Evolutionary conservation across 23 tunicate genomes (phyloP).

Genomic region (Ciona savignyi): DNA sequence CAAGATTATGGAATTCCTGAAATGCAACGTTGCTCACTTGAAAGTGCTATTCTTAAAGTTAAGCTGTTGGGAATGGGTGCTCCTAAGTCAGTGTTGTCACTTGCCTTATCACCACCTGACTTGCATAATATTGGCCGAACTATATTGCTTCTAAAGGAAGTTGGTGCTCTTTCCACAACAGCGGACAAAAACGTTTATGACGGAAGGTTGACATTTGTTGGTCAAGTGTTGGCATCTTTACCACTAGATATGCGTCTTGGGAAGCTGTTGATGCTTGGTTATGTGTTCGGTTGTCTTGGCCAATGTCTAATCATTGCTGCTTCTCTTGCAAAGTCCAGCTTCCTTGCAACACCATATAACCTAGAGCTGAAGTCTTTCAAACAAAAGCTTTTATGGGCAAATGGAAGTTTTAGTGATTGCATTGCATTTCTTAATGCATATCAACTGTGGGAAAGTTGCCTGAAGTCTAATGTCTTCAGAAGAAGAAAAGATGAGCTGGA

Average conservation of each 20-base stretch:
- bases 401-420: conserved; percentile 73
- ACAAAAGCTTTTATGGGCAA: conserved; percentile 43
- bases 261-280: conserved; percentile 73
- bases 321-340: conserved; percentile 48
- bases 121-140: conserved; percentile 70
- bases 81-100: conserved; percentile 51
- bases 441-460: conserved; percentile 35
- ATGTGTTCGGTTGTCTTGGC: conserved; percentile 66
- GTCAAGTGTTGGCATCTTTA: conserved; percentile 57
- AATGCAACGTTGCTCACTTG: conserved; percentile 69
- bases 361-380: conserved; percentile 34
- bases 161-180: conserved; percentile 64
- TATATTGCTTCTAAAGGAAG: conserved; percentile 63
- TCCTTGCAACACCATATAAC: conserved; percentile 59
- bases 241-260: conserved; percentile 81
- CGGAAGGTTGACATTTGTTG: conserved; percentile 81
- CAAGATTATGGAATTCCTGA: conserved; percentile 51
- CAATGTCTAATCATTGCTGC: conserved; percentile 83
- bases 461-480: conserved; percentile 18
- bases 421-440: conserved; percentile 67
- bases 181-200: conserved; percentile 38
- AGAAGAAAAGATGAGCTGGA: conserved; percentile 37
- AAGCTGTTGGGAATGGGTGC: conserved; percentile 66
- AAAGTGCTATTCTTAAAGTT: conserved; percentile 49
- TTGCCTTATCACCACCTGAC: conserved; percentile 80